Conservation (phyloP, 2,888 invertebrate genomes). For the Drosophila prostipennis region DNA sequence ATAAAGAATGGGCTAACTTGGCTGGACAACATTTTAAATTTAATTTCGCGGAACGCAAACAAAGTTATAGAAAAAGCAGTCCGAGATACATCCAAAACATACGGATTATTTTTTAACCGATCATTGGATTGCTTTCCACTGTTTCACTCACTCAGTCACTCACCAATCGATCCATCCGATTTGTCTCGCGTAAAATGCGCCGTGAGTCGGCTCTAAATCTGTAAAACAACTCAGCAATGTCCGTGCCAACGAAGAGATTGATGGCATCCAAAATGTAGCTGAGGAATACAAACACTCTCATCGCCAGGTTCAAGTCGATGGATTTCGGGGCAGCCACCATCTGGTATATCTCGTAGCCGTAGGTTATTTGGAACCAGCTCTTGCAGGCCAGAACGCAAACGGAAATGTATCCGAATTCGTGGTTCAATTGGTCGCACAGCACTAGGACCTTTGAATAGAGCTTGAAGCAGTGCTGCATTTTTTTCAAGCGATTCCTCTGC, state of each 20-base stretch:
- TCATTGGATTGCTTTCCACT: too few species aligned
- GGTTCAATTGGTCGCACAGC: neutral
- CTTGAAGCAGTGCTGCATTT: slow-evolving; percentile 1
- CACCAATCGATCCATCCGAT: slow-evolving; percentile 22
- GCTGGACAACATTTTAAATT: neutral
- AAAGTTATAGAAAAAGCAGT: too few species aligned
- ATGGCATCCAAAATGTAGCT: slow-evolving; percentile 30
- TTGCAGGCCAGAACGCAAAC: slow-evolving; percentile 38
- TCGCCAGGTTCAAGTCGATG: neutral
- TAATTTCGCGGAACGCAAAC: neutral
- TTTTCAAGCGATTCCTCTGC: neutral
- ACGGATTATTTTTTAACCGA: too few species aligned
- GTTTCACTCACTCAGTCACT: too few species aligned
- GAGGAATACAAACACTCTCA: slow-evolving; percentile 25
- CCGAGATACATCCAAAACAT: too few species aligned
- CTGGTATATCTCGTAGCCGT: slow-evolving; percentile 38
- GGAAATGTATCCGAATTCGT: slow-evolving; percentile 9
- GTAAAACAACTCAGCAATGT: slow-evolving; percentile 34
- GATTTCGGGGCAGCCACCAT: slow-evolving; percentile 30
- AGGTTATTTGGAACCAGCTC: slow-evolving; percentile 43
- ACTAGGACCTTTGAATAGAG: slow-evolving; percentile 10
- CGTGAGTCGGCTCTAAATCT: slow-evolving; percentile 6
- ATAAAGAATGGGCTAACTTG: neutral
- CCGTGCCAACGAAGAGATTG: slow-evolving; percentile 27
- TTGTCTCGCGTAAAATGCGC: slow-evolving; percentile 13